These are phyloP conservation scores for Himantopus leucocephalus DNA, from an alignment of 2,113 vertebrate genomes.

Conservation along the genomic window DNA sequence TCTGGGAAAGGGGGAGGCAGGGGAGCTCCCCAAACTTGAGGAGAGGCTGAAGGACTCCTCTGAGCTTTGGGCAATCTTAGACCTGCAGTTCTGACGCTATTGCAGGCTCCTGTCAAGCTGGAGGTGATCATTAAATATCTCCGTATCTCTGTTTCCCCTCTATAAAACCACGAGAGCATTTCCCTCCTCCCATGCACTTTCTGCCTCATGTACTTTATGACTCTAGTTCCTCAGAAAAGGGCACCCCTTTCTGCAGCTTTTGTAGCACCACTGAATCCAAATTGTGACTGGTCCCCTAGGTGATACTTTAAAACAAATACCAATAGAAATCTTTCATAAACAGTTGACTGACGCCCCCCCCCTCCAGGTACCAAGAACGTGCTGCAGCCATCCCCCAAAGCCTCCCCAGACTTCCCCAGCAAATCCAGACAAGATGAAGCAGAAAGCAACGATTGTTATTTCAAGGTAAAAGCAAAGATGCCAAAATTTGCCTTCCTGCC, in stretches of 20 bases:
- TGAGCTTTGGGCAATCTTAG: not conserved
- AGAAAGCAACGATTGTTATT: not conserved
- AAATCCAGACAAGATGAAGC: not conserved
- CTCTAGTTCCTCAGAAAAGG: not conserved
- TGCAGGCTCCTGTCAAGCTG: not conserved
- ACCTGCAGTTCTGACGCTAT: not conserved
- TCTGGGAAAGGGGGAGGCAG: not conserved
- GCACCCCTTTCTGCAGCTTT: not conserved
- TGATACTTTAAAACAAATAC: not conserved
- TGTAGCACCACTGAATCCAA: not conserved
- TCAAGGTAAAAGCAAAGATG: not conserved
- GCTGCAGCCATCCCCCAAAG: not conserved
- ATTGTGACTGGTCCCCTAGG: not conserved
- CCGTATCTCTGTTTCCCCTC: not conserved
- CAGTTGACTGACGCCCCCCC: not conserved
- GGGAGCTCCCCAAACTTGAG: not conserved
- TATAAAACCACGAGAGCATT: not conserved
- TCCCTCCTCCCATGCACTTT: not conserved
- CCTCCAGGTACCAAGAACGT: not conserved
- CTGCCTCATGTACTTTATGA: not conserved
- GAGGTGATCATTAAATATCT: not conserved
- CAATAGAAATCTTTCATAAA: not conserved
- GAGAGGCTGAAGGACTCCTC: not conserved
- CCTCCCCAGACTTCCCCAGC: not conserved
- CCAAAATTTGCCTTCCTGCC: not conserved